Evolutionary conservation across 2,113 vertebrate genomes (phyloP).

Genomic region (Pampusana beccarii): DNA sequence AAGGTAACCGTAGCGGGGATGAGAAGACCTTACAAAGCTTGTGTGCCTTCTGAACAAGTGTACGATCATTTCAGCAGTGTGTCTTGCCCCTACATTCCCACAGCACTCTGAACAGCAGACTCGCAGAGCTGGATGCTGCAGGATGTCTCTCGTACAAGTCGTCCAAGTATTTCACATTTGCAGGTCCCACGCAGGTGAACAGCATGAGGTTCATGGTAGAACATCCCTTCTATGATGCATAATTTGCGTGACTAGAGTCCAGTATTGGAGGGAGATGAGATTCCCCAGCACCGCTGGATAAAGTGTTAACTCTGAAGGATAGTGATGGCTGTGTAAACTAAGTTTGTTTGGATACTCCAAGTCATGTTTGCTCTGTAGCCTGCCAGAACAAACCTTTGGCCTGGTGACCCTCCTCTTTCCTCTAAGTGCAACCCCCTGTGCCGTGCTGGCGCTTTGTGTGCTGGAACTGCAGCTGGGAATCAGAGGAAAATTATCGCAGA

Average conservation of each 20-base stretch:
- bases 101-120: not conserved
- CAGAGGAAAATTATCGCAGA: not conserved
- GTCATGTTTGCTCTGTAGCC: not conserved
- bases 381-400: conserved; percentile 17
- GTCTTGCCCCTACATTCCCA: not conserved
- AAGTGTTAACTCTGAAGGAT: not conserved
- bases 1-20: not conserved
- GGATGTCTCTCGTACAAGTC: not conserved
- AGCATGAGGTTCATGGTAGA: not conserved
- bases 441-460: rapidly evolving
- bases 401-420: not conserved
- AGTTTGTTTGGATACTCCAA: conserved; percentile 3
- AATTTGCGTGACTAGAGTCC: not conserved
- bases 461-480: not conserved
- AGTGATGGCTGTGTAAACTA: not conserved
- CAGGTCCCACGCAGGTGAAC: not conserved
- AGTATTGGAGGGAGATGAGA: not conserved
- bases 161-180: not conserved
- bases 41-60: rapidly evolving
- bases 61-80: not conserved
- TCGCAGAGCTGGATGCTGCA: not conserved
- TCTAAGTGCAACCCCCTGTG: not conserved
- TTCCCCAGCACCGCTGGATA: not conserved
- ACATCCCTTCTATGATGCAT: not conserved
- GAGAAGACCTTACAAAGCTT: not conserved